Base-by-base conservation (phyloP, 2,113 vertebrate species). In the Seriola dumerili region DNA sequence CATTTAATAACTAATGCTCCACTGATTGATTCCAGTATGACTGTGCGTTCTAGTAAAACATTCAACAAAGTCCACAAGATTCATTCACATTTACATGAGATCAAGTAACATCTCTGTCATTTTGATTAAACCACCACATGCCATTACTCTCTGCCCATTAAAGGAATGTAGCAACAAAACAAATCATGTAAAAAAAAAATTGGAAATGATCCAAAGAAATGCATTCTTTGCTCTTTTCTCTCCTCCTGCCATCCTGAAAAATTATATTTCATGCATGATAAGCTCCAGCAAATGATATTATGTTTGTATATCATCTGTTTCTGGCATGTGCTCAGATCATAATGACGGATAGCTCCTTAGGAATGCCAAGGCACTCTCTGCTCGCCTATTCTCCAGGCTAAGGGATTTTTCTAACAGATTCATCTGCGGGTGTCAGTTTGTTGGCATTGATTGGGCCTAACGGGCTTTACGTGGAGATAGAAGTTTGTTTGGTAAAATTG, bases 181-280 rank as follows among this genome's bases (percentile, higher is more conserved):
- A 81, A 84, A 85, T 79, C 46, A 68, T 78, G 73, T 59, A 2
- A 55, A 46, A 68, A 23, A 29, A 57, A 80, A 67, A 63, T 40
- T 71, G 76, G 59, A 84, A 82, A 71, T 36, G 19, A 83, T 65
- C 68, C 66, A 82, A 72, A 82, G 66, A 80, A 73, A 55, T 71
- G 34, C 66, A 50, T 54, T 69, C 64, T 82, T 82, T 69, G 48
- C 79, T 63, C 48, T 72, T 87, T 81, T 83, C 67, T 68, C 63
- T 54, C 17, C 13, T 73, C 52, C 67, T 25, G 25, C 81, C 68
- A 59, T 79, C 55, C 87, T 76, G 85, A 89, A 83, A 87, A 93
- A 79, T 85, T 58, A 91, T 91, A 90, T 93, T 93, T 90, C 87
- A 90, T 85, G 92, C 89, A 89, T 88, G 83, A 89, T 86, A 73